Evolutionary conservation across 1,140 invertebrate genomes (phyloP).

Genomic region (Aphidius ervi): DNA sequence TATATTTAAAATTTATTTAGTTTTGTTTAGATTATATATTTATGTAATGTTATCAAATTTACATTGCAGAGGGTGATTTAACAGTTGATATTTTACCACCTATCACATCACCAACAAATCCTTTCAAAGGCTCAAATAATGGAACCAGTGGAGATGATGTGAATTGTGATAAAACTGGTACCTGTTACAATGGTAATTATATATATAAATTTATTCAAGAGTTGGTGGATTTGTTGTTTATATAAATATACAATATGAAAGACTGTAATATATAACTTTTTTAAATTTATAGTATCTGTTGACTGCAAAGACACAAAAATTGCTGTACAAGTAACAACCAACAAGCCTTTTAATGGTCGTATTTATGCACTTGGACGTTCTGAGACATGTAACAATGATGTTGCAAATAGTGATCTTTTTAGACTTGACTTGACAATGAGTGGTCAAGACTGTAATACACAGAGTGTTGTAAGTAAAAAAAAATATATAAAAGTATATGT

Average conservation of each 20-base stretch:
- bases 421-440: slow-evolving; percentile 86
- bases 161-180: slow-evolving; percentile 91
- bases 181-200: slow-evolving; percentile 84
- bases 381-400: slow-evolving; percentile 92
- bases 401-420: slow-evolving; percentile 88
- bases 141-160: slow-evolving; percentile 67
- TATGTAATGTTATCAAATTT: background rate
- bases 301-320: slow-evolving; percentile 93
- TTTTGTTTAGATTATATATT: too few relatives aligned
- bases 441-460: slow-evolving; percentile 91
- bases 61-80: too few relatives aligned
- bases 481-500: too few relatives aligned
- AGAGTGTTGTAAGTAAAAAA: slow-evolving; percentile 71
- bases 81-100: too few relatives aligned
- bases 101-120: slow-evolving; percentile 62
- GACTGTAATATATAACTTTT: too few relatives aligned
- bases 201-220: background rate
- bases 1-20: background rate
- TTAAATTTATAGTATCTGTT: slow-evolving; percentile 70
- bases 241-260: too few relatives aligned
- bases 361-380: slow-evolving; percentile 90
- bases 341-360: slow-evolving; percentile 89
- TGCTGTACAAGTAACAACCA: slow-evolving; percentile 85
- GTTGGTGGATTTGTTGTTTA: too few relatives aligned
- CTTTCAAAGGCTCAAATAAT: slow-evolving; percentile 66